Conservation (phyloP, 1,140 invertebrate species). For the Dendrolimus kikuchii region DNA sequence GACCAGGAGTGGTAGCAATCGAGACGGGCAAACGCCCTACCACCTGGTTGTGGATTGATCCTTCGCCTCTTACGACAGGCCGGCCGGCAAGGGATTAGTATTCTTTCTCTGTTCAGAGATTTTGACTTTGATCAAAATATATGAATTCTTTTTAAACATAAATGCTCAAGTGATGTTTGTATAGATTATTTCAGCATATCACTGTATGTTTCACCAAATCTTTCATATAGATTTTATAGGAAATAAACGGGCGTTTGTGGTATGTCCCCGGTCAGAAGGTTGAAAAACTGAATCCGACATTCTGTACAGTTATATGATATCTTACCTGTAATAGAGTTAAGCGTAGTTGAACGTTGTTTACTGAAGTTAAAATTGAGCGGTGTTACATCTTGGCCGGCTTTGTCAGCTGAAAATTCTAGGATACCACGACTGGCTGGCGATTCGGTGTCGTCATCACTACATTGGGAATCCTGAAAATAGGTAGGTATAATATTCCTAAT, state of each 20-base stretch:
- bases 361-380: constrained; percentile 89
- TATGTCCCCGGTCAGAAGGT: constrained; percentile 14
- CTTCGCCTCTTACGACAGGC: no score
- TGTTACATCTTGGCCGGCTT: constrained; percentile 90
- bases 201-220: no score
- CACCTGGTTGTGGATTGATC: no score
- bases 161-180: no score
- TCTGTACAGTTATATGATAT: constrained; percentile 18
- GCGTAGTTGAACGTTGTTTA: constrained; percentile 78
- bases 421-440: constrained; percentile 77
- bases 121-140: no score
- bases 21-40: no score
- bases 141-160: no score
- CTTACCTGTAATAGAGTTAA: constrained; percentile 83
- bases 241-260: constrained; percentile 20
- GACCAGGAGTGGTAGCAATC: no score
- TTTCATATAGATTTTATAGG: no score
- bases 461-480: constrained; percentile 54
- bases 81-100: no score
- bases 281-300: constrained; percentile 23
- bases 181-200: no score
- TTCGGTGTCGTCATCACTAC: constrained; percentile 68
- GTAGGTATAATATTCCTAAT: neutral
- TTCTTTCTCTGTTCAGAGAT: no score
- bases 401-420: constrained; percentile 90